phyloP scores from a whole-genome alignment of 1,140 invertebrate genomes.

The Drosophila obscura region DNA sequence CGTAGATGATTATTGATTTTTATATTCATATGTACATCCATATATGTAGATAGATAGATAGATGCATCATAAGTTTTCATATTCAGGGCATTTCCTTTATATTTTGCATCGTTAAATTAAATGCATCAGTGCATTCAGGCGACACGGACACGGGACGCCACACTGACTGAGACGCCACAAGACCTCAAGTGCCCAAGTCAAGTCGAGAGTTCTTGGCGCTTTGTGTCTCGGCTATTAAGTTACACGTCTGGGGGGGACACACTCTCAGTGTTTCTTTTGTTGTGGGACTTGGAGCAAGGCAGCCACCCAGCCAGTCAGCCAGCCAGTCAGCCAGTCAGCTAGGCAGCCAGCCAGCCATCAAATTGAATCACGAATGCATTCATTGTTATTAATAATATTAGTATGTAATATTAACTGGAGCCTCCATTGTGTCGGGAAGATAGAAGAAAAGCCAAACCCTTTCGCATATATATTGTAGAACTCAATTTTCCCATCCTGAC shows the following conservation, averaged over 20 bases:
- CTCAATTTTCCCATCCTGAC: slow-evolving; percentile 55
- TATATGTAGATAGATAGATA: slow-evolving; percentile 2
- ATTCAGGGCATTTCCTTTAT: slow-evolving; percentile 11
- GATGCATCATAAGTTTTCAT: slow-evolving; percentile 25
- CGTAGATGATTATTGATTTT: slow-evolving; percentile 43
- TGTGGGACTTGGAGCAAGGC: slow-evolving; percentile 6
- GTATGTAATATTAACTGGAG: slow-evolving; percentile 40
- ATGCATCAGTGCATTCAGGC: slow-evolving; percentile 41
- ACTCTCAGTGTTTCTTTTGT: slow-evolving; percentile 24
- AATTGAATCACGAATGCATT: slow-evolving; percentile 69
- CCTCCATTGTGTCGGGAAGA: slow-evolving; percentile 13
- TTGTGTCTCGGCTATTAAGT: slow-evolving; percentile 12
- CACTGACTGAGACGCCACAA: not conserved
- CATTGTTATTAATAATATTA: slow-evolving; percentile 75
- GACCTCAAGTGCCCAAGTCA: not conserved
- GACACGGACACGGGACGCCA: not conserved
- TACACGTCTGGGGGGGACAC: slow-evolving; percentile 4
- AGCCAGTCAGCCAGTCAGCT: not conserved
- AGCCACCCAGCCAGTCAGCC: slow-evolving; percentile 14
- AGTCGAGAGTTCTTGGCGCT: slow-evolving; percentile 6
- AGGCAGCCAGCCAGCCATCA: slow-evolving; percentile 44
- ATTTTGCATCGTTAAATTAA: slow-evolving; percentile 28
- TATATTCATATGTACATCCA: slow-evolving; percentile 5
- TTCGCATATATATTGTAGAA: slow-evolving; percentile 25
- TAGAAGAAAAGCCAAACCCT: slow-evolving; percentile 23